These are phyloP conservation scores for Drosophila melanogaster DNA, from an alignment of 1,140 invertebrate species.

Conservation along the genomic window DNA sequence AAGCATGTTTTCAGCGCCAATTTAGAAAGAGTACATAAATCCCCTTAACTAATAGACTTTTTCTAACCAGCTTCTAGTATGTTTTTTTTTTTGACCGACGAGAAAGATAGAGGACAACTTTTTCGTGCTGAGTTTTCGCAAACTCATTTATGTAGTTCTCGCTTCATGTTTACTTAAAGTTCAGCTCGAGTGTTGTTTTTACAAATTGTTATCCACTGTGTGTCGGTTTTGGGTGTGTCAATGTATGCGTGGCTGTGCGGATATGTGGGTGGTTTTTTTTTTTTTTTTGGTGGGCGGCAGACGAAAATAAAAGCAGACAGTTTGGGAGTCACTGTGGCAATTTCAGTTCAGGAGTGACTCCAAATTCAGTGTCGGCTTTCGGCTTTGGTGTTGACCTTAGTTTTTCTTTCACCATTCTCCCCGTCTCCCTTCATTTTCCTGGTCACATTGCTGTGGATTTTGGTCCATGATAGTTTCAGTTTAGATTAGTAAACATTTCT, in stretches of 20 bases:
- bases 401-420: conserved; percentile 8
- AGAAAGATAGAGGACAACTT: conserved; percentile 47
- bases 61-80: neutral
- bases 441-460: conserved; percentile 11
- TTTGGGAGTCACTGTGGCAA: conserved; percentile 31
- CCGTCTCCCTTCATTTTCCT: neutral
- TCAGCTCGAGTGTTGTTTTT: conserved; percentile 82
- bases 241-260: conserved; percentile 5
- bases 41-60: neutral
- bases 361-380: conserved; percentile 28
- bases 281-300: conserved; percentile 16
- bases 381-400: conserved; percentile 62
- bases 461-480: conserved; percentile 25
- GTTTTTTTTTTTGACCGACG: conserved; percentile 21
- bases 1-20: neutral
- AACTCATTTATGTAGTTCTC: conserved; percentile 81
- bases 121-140: conserved; percentile 74
- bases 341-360: conserved; percentile 35
- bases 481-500: conserved; percentile 63
- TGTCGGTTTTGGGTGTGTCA: conserved; percentile 24
- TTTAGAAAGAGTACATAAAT: conserved; percentile 5
- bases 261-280: neutral
- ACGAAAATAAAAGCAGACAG: conserved; percentile 54
- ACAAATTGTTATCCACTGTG: conserved; percentile 76
- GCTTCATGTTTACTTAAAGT: conserved; percentile 80